Percentiles rank a stretch among this genome's conserved stretches.
Evolutionary conservation across 2,113 vertebrate species (phyloP).

Genomic region (Marmota monax): DNA sequence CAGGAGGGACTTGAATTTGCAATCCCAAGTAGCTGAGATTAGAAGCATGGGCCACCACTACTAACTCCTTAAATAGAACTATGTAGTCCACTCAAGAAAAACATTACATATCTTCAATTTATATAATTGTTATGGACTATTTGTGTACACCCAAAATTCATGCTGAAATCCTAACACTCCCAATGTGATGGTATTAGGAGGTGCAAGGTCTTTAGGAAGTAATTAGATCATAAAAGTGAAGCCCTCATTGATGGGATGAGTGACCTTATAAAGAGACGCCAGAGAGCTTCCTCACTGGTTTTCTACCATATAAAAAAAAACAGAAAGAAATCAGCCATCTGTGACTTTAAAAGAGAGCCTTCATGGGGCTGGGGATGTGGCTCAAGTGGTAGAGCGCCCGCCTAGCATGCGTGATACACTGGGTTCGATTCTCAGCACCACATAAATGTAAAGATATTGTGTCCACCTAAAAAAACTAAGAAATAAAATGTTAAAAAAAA

Average conservation of each 20-base stretch:
- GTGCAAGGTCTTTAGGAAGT: not conserved
- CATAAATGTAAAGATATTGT: too few species aligned
- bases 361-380: too few species aligned
- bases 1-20: not conserved
- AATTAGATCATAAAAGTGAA: not conserved
- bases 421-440: too few species aligned
- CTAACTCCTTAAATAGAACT: not conserved
- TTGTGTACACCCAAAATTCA: not conserved
- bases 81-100: not conserved
- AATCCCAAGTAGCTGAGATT: not conserved
- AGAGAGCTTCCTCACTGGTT: not conserved
- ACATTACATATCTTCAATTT: not conserved
- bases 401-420: too few species aligned
- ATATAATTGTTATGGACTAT: not conserved
- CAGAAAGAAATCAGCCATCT: not conserved
- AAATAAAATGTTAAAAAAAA: too few species aligned
- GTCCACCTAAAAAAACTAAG: too few species aligned
- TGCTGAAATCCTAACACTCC: not conserved
- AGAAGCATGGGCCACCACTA: not conserved
- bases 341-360: not conserved
- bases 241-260: not conserved
- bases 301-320: not conserved
- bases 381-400: too few species aligned
- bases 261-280: not conserved
- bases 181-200: not conserved